These are phyloP conservation scores for Emys orbicularis DNA, from an alignment of 2,797 vertebrate genomes.

Conservation along the genomic window DNA sequence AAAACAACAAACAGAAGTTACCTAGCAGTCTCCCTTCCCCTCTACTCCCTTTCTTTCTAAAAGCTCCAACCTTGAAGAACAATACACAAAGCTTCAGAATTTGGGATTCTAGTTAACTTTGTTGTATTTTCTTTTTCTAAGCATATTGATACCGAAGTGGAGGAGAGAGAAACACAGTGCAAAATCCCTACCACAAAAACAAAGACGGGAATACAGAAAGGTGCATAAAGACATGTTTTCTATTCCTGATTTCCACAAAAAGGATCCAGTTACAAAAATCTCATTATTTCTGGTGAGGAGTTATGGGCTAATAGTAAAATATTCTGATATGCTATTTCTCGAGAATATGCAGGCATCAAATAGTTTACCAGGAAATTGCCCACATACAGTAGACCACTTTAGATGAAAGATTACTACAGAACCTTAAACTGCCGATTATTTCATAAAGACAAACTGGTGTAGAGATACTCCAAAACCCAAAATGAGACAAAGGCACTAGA, in stretches of 20 bases:
- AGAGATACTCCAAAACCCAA: neutral
- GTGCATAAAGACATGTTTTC: neutral
- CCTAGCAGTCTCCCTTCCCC: no score
- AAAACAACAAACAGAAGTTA: no score
- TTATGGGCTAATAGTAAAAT: neutral
- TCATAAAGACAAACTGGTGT: neutral
- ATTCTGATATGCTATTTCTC: neutral
- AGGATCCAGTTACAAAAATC: neutral
- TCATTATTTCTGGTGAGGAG: neutral
- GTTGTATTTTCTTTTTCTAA: neutral
- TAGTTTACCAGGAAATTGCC: neutral
- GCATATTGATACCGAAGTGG: neutral
- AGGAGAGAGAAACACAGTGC: neutral
- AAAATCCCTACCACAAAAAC: neutral
- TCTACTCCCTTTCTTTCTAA: neutral
- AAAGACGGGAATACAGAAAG: neutral
- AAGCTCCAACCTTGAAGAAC: neutral
- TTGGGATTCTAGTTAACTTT: neutral
- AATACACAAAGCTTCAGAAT: neutral
- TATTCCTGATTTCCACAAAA: neutral
- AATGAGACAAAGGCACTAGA: neutral
- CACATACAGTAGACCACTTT: neutral
- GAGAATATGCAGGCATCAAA: neutral
- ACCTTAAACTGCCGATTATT: neutral
- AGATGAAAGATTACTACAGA: neutral